Evolutionary conservation across 2,888 invertebrate species (phyloP).

Genomic region (Nymphalis c-album): DNA sequence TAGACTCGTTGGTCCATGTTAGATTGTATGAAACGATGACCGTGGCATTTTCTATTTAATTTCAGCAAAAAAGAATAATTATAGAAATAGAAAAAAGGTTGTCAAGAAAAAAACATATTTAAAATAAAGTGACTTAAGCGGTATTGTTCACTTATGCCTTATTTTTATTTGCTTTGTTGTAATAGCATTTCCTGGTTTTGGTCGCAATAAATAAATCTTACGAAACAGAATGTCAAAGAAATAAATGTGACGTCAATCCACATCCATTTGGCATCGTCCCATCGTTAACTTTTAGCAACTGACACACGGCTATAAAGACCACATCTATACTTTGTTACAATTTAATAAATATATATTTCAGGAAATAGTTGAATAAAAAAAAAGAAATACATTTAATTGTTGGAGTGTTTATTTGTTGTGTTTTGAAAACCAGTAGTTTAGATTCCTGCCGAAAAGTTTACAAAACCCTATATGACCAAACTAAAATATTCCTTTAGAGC

Average conservation of each 20-base stretch:
- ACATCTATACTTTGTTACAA: background rate
- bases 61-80: background rate
- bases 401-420: too few species aligned
- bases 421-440: too few species aligned
- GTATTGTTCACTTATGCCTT: background rate
- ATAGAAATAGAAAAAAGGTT: background rate
- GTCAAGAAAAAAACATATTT: background rate
- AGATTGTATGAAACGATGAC: constrained; percentile 54
- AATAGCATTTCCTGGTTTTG: constrained; percentile 68
- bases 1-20: constrained; percentile 46
- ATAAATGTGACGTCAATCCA: constrained; percentile 78
- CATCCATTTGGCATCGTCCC: constrained; percentile 62
- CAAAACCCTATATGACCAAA: too few species aligned
- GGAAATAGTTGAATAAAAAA: too few species aligned
- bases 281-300: constrained; percentile 54
- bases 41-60: constrained; percentile 22
- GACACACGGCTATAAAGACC: constrained; percentile 49
- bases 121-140: background rate
- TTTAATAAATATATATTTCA: too few species aligned
- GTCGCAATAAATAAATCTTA: constrained; percentile 76
- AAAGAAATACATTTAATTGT: too few species aligned
- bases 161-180: constrained; percentile 30
- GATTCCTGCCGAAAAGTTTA: too few species aligned
- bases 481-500: too few species aligned
- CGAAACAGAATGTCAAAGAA: constrained; percentile 67